Base-by-base conservation (phyloP, 92 coral and sea anemone genomes). In the Phymanthus crucifer region DNA sequence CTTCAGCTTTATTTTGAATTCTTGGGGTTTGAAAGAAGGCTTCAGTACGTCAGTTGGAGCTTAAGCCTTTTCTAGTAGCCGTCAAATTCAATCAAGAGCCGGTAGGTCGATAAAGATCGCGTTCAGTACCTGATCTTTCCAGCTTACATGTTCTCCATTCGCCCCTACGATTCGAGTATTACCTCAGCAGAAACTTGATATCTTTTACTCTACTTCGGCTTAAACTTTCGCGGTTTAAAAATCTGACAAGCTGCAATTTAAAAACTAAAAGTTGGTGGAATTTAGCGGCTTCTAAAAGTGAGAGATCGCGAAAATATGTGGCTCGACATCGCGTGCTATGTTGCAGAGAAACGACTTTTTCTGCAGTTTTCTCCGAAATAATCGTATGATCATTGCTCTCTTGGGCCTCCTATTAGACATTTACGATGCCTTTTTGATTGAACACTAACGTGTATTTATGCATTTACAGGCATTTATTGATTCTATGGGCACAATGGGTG, bases 401-500 rank as follows among this genome's bases (percentile, higher is more conserved):
- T 64, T 24, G 57, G 31, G 12, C n/a, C 26, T 64, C 57, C 5
- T 36, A 10, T 35, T 32, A 23, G 8, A 26, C 31, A 48, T 31
- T 50, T 10, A 27, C 6, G 21, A 46, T 45, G 4, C 45, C 38
- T 76, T 61, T 37, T 23, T 61, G 70, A 21, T 26, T 18, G 14
- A 71, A 36, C 26, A 38, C 72, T 77, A 33, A 77, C 29, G 14
- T 36, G 31, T 65, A 13, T 10, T 26, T 77, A 58, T 77, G 10
- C 57, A 66, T 50, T 77, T 76, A 32, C 83, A 93, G 97, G 92
- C 92, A 26, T 93, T 93, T 68, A 92, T 93, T 46, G 91, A 90
- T 81, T 93, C 97, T 70, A 93, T 93, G 97, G 97, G 97, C 54
- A 93, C 97, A 70, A 93, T 90, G 97, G 97, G 97, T 35, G 97